phyloP scores from a whole-genome alignment of 2,888 invertebrate species.

The Pachycephus smyrnensis region DNA sequence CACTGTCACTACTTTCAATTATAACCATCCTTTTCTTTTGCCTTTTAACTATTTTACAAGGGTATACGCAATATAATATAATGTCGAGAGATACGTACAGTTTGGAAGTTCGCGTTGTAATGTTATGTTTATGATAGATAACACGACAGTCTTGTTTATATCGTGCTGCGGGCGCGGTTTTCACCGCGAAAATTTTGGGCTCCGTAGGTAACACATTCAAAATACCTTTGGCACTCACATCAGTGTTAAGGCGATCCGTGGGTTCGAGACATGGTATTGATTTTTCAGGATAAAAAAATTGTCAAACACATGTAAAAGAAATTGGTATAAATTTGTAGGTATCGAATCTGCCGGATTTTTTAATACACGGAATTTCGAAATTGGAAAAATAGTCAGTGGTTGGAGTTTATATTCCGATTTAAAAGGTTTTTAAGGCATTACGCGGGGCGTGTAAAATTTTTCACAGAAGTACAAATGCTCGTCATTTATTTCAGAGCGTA shows the following conservation, averaged over 20 bases:
- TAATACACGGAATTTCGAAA: not conserved
- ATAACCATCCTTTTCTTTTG: no score
- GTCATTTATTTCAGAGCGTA: not conserved
- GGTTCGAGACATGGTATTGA: not conserved
- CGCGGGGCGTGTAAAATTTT: not conserved
- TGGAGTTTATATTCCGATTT: not conserved
- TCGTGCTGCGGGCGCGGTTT: no score
- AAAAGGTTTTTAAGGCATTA: not conserved
- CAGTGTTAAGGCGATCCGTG: not conserved
- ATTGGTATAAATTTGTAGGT: not conserved
- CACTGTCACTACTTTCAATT: no score
- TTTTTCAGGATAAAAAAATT: not conserved
- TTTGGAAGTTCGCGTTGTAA: no score
- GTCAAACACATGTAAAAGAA: not conserved
- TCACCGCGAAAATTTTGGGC: no score
- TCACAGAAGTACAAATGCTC: not conserved
- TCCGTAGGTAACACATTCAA: no score
- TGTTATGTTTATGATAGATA: no score
- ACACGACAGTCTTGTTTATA: no score
- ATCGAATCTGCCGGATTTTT: not conserved
- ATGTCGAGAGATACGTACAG: no score
- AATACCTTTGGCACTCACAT: no score
- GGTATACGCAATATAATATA: no score
- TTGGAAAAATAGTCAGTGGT: not conserved
- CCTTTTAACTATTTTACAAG: no score